Evolutionary conservation across 2,113 vertebrate species (phyloP).

Genomic region (Oreocharis arfaki): DNA sequence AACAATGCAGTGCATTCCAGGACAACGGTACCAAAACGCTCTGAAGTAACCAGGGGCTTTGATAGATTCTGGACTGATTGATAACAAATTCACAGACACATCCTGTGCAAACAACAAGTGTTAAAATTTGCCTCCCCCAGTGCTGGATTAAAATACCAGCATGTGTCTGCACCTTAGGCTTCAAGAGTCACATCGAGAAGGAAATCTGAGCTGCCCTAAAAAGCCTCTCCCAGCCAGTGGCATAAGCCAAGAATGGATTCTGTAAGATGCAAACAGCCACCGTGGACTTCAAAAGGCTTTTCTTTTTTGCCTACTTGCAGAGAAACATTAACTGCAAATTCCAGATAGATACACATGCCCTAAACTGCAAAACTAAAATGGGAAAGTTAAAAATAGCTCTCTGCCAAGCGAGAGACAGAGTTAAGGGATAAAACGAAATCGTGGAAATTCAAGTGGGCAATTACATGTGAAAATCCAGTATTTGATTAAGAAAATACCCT

Average conservation of each 20-base stretch:
- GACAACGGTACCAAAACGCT: not conserved
- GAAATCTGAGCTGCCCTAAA: not conserved
- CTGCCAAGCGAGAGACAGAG: not conserved
- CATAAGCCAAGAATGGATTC: not conserved
- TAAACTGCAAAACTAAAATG: not conserved
- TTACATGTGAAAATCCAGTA: not conserved
- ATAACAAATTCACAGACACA: not conserved
- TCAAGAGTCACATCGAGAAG: not conserved
- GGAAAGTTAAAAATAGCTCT: not conserved
- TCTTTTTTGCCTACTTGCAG: not conserved
- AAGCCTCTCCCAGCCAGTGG: not conserved
- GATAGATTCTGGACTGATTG: not conserved
- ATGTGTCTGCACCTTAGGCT: not conserved
- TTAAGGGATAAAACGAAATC: not conserved
- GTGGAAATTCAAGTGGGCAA: constrained; percentile 12
- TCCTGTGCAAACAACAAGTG: not conserved
- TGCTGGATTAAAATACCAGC: not conserved
- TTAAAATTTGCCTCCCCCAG: not conserved
- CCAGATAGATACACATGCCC: not conserved
- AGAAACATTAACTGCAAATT: not conserved
- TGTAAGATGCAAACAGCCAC: not conserved
- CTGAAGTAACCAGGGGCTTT: not conserved
- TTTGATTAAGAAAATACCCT: constrained; percentile 50
- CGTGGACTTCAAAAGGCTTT: not conserved
- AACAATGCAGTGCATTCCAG: not conserved